Conservation (phyloP, 2,888 invertebrate genomes). For the Pollenia angustigena region DNA sequence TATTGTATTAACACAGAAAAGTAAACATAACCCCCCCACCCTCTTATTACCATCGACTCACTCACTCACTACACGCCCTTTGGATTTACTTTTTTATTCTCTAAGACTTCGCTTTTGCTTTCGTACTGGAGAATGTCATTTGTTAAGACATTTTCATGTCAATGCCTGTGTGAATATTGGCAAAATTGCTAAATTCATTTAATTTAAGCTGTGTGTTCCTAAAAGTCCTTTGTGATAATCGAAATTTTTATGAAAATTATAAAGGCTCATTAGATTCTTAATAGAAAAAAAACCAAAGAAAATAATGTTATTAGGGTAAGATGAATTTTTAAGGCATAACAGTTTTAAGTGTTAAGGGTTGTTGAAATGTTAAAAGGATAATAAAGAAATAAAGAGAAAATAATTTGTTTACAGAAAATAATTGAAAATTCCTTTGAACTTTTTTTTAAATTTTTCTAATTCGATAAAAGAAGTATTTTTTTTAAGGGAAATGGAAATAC, state of each 20-base stretch:
- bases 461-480: too few relatives aligned
- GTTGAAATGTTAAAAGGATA: constrained; percentile 21
- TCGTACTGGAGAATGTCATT: constrained; percentile 26
- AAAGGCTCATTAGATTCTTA: constrained; percentile 57
- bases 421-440: not conserved
- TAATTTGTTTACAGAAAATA: constrained; percentile 2
- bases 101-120: not conserved
- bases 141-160: constrained; percentile 45
- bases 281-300: constrained; percentile 8
- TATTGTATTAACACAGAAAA: constrained; percentile 14
- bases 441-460: not conserved
- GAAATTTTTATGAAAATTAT: constrained; percentile 57
- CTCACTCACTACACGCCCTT: constrained; percentile 9
- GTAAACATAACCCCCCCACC: constrained; percentile 4
- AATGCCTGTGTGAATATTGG: constrained; percentile 46
- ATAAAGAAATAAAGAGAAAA: constrained; percentile 8
- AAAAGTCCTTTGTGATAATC: constrained; percentile 26
- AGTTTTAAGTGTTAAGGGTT: constrained; percentile 1
- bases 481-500: too few relatives aligned
- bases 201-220: not conserved
- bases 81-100: not conserved
- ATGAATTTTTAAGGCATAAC: constrained; percentile 39
- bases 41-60: too few relatives aligned
- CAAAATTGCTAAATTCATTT: constrained; percentile 13
- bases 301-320: constrained; percentile 56